Base-by-base conservation (phyloP, 2,888 invertebrate species). In the Pseudeuparius sepicola region DNA sequence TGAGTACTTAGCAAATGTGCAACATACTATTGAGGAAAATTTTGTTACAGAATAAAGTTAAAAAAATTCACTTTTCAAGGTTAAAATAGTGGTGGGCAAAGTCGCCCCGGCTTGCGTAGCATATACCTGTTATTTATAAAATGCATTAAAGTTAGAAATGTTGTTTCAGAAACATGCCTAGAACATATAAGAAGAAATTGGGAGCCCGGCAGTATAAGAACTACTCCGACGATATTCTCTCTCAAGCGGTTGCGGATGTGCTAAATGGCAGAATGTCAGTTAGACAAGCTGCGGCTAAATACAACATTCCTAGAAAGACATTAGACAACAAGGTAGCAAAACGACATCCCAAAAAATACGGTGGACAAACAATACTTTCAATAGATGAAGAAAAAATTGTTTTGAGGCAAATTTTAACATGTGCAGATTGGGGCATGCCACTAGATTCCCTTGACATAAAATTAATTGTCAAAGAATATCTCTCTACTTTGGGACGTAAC, bases 141-240 rank as follows among this genome's bases (percentile, higher is more conserved):
- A 6, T 25, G 25, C 25, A 25, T 25, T 25, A 25, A 25, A 25
- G 12, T 15, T 27, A 11, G 10, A 12, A n/a, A 27, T 27, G 27
- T 27, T 27, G 13, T n/a, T n/a, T n/a, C 20, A 31, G 20, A 18
- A 31, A 31, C 23, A 31, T 30, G 31, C 31, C 31, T 13, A 31
- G 9, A 24, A 31, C 3, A 23, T 17, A 16, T 10, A 30, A 16
- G 30, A 30, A 30, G 18, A 17, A n/a, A n/a, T n/a, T n/a, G n/a
- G n/a, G n/a, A n/a, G n/a, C n/a, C n/a, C n/a, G n/a, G n/a, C n/a
- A n/a, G n/a, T n/a, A n/a, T 30, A 16, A 16, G 30, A 30, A 16
- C 18, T 30, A 30, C 18, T 30, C 30, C 18, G 30, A 30, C 30
- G 17, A 30, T 30, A 12, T 30, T 16, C 30, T 30, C 17, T 7